Conservation (phyloP, 2,888 invertebrate species). For the Mythimna ferrago region DNA sequence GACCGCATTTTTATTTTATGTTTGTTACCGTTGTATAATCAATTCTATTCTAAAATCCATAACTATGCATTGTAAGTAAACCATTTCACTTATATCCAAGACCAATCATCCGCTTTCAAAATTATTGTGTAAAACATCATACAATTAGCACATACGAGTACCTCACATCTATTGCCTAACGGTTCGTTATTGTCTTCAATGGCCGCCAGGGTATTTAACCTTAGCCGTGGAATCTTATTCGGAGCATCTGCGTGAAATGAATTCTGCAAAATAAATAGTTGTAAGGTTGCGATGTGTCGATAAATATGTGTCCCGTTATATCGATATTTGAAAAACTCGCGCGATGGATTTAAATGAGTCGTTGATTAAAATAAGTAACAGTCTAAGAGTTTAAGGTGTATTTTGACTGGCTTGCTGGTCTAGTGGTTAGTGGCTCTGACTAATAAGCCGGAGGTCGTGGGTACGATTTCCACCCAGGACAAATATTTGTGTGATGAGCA, state of each 20-base stretch:
- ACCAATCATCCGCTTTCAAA: not conserved
- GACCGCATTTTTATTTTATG: no score
- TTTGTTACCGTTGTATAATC: no score
- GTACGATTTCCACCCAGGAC: no score
- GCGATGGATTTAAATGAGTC: no score
- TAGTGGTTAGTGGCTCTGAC: no score
- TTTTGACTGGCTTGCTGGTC: no score
- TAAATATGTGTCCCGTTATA: not conserved
- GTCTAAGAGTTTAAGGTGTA: no score
- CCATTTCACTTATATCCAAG: slow-evolving; percentile 19
- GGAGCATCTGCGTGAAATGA: slow-evolving; percentile 58
- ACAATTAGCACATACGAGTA: slow-evolving; percentile 24
- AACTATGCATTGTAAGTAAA: slow-evolving; percentile 8
- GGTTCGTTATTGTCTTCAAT: slow-evolving; percentile 29
- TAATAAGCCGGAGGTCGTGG: no score
- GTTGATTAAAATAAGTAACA: no score
- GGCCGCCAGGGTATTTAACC: slow-evolving; percentile 58
- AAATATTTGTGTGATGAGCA: no score
- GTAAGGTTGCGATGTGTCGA: slow-evolving; percentile 40
- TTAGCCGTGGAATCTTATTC: slow-evolving; percentile 64
- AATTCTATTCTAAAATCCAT: no score
- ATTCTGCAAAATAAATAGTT: slow-evolving; percentile 53
- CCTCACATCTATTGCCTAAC: slow-evolving; percentile 21
- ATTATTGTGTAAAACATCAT: slow-evolving; percentile 23
- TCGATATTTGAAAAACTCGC: slow-evolving; percentile 25